A percentile compares a stretch with the other conserved stretches of the same genome.
Conservation (phyloP, 2,113 vertebrate genomes). For the Boulengeromyrus knoepffleri region DNA sequence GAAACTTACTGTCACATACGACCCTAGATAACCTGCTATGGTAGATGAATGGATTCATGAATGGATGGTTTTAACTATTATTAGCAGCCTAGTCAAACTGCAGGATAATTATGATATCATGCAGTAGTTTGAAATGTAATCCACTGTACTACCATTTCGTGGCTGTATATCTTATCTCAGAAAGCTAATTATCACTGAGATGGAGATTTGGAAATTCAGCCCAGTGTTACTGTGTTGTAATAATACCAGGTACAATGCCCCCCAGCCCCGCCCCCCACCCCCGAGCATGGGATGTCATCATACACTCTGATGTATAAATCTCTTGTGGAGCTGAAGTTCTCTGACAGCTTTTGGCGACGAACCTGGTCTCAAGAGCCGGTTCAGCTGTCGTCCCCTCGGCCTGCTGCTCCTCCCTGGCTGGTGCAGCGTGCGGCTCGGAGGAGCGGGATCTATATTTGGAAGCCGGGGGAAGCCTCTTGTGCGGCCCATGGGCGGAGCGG, state of each 20-base stretch:
- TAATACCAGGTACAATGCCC: background rate
- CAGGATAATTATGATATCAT: background rate
- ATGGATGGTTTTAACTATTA: background rate
- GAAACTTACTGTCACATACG: background rate
- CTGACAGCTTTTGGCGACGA: background rate
- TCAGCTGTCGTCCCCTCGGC: background rate
- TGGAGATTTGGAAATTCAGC: background rate
- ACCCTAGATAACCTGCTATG: background rate
- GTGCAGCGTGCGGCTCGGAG: background rate
- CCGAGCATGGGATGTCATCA: background rate
- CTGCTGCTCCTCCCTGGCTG: background rate
- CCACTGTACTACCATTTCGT: background rate
- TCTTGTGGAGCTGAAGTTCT: background rate
- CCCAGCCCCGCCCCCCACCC: background rate
- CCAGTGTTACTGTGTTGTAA: background rate
- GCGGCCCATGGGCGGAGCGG: slow-evolving; percentile 10
- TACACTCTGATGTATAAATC: background rate
- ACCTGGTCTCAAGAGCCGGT: background rate
- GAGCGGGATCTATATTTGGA: slow-evolving; percentile 36
- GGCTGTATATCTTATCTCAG: background rate
- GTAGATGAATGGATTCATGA: background rate
- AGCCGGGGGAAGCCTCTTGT: slow-evolving; percentile 16
- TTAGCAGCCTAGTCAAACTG: background rate
- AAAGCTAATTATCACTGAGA: background rate
- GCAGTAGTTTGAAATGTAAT: background rate